A percentile compares a stretch with the other conserved stretches of the same genome.
Conservation (phyloP, 2,888 invertebrate species). For the Patella caerulea region DNA sequence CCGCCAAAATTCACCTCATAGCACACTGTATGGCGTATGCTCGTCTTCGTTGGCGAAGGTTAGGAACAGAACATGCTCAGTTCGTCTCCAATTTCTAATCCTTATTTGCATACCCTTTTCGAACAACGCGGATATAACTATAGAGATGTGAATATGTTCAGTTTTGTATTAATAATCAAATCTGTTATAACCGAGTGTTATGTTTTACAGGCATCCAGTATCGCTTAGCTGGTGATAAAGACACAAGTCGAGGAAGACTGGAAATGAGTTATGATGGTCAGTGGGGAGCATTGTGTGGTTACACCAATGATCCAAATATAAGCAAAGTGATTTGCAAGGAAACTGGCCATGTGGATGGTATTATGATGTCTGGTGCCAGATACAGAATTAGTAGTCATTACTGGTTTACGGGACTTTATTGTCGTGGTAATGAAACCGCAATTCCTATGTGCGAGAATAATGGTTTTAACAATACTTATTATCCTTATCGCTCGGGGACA, state of each 20-base stretch:
- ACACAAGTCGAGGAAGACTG: slow-evolving; percentile 44
- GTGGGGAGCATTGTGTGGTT: slow-evolving; percentile 59
- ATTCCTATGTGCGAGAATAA: slow-evolving; percentile 46
- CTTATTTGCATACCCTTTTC: too few species aligned
- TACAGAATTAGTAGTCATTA: slow-evolving; percentile 43
- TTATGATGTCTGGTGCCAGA: slow-evolving; percentile 29
- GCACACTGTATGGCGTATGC: too few species aligned
- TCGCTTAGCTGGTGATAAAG: slow-evolving; percentile 43
- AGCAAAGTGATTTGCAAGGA: slow-evolving; percentile 53
- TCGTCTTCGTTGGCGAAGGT: too few species aligned
- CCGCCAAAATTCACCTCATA: too few species aligned
- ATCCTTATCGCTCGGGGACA: background rate
- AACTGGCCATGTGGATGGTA: slow-evolving; percentile 36
- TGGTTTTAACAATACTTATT: slow-evolving; percentile 51
- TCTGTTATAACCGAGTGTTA: too few species aligned
- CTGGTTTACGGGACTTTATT: slow-evolving; percentile 49
- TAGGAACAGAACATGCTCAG: too few species aligned
- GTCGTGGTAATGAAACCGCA: slow-evolving; percentile 50
- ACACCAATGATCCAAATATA: slow-evolving; percentile 48
- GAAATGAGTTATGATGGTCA: slow-evolving; percentile 52
- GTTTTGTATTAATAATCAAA: too few species aligned
- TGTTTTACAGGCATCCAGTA: slow-evolving; percentile 38
- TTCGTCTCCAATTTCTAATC: too few species aligned
- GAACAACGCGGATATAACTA: too few species aligned
- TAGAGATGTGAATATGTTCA: too few species aligned